phyloP scores from a whole-genome alignment of 2,797 vertebrate genomes.

The Allobates femoralis region DNA sequence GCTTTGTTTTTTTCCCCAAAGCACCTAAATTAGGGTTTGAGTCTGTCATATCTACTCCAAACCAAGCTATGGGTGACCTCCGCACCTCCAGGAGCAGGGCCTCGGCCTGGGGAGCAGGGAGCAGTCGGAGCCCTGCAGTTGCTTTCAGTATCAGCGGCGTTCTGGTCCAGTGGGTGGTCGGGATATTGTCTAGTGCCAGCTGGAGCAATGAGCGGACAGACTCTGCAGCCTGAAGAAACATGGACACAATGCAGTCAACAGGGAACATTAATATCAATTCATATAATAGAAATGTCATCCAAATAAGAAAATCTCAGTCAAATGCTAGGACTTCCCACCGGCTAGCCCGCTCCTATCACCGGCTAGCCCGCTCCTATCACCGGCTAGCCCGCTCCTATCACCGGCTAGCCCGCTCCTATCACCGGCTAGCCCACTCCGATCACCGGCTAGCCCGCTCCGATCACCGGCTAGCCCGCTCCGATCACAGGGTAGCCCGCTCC shows the following conservation, averaged over 20 bases:
- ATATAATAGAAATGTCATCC: neutral
- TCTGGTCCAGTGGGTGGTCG: slow-evolving; percentile 86
- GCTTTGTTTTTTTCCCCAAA: too few species aligned
- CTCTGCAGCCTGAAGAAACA: slow-evolving; percentile 46
- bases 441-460: too few species aligned
- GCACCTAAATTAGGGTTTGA: too few species aligned
- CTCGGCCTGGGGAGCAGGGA: slow-evolving; percentile 87
- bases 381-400: too few species aligned
- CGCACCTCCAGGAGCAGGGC: slow-evolving; percentile 88
- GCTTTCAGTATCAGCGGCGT: slow-evolving; percentile 96
- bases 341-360: too few species aligned
- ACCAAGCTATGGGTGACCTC: neutral
- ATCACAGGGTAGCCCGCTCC: too few species aligned
- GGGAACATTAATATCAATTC: neutral
- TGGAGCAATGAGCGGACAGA: slow-evolving; percentile 86
- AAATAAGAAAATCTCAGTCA: neutral
- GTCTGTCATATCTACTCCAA: too few species aligned
- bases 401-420: too few species aligned
- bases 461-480: too few species aligned
- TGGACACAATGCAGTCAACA: neutral
- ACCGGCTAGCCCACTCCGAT: too few species aligned
- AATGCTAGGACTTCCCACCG: neutral
- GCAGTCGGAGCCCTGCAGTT: slow-evolving; percentile 91
- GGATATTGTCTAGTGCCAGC: slow-evolving; percentile 88
- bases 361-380: too few species aligned